phyloP scores from a whole-genome alignment of 2,113 vertebrate species.

The Brachyistius frenatus region DNA sequence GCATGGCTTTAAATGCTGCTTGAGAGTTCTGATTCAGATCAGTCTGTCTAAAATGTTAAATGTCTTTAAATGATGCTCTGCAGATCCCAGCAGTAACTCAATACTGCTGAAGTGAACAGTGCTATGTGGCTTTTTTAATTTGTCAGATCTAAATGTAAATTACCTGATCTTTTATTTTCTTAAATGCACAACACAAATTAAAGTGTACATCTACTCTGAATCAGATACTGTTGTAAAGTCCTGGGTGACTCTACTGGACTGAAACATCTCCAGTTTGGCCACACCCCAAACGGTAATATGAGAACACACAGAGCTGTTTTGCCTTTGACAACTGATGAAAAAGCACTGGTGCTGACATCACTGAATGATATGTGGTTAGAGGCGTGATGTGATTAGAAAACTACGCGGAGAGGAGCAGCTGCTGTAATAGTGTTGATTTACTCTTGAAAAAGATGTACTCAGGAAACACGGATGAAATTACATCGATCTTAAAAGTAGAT shows the following conservation, averaged over 20 bases:
- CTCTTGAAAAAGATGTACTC: too few relatives aligned
- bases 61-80: too few relatives aligned
- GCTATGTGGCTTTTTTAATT: not conserved
- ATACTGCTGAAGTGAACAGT: not conserved
- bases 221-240: not conserved
- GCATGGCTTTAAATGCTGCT: constrained; percentile 31
- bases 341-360: not conserved
- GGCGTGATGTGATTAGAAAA: not conserved
- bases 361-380: constrained; percentile 5
- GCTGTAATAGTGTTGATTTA: not conserved
- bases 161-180: not conserved
- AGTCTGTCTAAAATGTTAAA: not conserved
- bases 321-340: not conserved
- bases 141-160: constrained; percentile 30
- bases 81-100: not conserved
- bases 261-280: not conserved
- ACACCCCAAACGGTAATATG: not conserved
- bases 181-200: constrained; percentile 1
- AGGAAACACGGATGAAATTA: not conserved
- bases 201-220: not conserved
- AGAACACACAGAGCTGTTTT: not conserved
- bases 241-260: not conserved
- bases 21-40: constrained; percentile 1
- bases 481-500: not conserved
- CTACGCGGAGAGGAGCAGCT: not conserved